Conservation (phyloP, 53 echinoderm and acorn worm species). For the Pentamera pediparva region DNA sequence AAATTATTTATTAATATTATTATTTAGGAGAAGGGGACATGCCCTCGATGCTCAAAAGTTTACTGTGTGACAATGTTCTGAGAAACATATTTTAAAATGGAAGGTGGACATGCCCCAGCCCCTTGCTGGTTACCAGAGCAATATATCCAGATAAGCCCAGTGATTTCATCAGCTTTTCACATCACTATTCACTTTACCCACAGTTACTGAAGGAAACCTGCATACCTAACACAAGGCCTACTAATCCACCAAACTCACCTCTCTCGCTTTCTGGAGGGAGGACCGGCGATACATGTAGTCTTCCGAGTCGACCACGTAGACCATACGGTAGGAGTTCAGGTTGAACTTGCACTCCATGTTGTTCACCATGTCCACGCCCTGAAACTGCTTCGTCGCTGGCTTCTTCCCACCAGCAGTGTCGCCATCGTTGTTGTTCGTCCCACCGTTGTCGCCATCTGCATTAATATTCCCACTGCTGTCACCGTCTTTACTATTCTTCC, state of each 20-base stretch:
- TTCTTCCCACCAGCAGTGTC: neutral
- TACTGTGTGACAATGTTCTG: too few species aligned
- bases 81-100: too few species aligned
- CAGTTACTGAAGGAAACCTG: neutral
- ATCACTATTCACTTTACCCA: neutral
- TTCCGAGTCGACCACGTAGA: slow-evolving; percentile 97
- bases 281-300: slow-evolving; percentile 98
- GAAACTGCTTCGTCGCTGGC: slow-evolving; percentile 49
- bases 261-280: slow-evolving; percentile 89
- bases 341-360: slow-evolving; percentile 99
- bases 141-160: neutral
- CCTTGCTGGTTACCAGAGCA: too few species aligned
- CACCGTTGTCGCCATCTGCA: too few species aligned
- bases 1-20: too few species aligned
- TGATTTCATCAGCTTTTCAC: neutral
- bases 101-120: too few species aligned
- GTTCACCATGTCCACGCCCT: slow-evolving; percentile 93
- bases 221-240: neutral
- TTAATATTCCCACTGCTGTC: slow-evolving; percentile 10
- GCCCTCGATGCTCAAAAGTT: too few species aligned
- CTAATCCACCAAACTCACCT: slow-evolving; percentile 44
- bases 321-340: slow-evolving; percentile 98
- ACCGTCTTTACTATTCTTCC: slow-evolving; percentile 23
- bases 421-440: too few species aligned
- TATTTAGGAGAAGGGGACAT: too few species aligned